Evolutionary conservation across 2,797 vertebrate genomes (phyloP).

Genomic region (Coilia nasus): DNA sequence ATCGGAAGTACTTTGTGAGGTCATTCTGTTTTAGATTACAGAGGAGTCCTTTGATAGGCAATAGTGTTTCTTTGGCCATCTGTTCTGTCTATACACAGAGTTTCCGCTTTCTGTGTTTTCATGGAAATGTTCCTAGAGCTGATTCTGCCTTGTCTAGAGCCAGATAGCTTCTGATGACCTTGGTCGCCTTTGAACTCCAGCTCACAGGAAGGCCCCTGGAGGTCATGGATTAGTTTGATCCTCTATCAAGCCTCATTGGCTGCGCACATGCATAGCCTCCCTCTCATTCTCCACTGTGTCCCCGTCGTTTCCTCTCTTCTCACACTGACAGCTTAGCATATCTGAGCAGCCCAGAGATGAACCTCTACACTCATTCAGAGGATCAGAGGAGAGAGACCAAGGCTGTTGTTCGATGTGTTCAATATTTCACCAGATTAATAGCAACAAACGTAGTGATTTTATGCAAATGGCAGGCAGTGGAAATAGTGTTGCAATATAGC

Average conservation of each 20-base stretch:
- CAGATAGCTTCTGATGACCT: background rate
- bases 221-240: background rate
- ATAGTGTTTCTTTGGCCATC: too few relatives aligned
- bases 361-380: background rate
- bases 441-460: background rate
- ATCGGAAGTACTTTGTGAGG: too few relatives aligned
- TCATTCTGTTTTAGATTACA: too few relatives aligned
- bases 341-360: background rate
- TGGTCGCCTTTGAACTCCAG: background rate
- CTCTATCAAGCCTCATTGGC: background rate
- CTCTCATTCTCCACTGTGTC: background rate
- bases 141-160: too few relatives aligned
- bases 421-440: background rate
- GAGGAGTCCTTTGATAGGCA: too few relatives aligned
- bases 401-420: background rate
- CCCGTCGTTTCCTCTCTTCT: background rate
- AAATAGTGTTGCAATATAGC: background rate
- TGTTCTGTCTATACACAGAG: too few relatives aligned
- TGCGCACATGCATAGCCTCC: background rate
- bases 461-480: background rate
- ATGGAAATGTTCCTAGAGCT: too few relatives aligned
- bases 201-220: background rate
- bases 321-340: background rate
- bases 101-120: too few relatives aligned
- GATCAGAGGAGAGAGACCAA: background rate